phyloP scores from a whole-genome alignment of 2,797 vertebrate species.

The Salmo trutta region DNA sequence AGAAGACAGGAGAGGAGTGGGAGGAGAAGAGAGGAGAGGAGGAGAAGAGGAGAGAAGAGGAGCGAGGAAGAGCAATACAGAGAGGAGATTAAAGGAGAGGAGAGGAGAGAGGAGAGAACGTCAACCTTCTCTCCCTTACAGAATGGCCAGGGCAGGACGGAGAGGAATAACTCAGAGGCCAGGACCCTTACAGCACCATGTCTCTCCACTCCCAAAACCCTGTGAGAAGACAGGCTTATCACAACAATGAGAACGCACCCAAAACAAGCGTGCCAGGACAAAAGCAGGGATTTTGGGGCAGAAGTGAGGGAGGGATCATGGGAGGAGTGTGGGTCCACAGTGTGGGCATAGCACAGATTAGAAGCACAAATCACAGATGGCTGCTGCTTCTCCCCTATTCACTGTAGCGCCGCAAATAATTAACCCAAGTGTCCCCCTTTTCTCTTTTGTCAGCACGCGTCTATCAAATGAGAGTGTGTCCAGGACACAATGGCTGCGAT shows the following conservation, averaged over 20 bases:
- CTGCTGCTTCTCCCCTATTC: conserved; percentile 76
- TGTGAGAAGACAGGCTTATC: conserved; percentile 35
- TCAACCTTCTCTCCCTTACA: background rate
- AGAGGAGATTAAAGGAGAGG: background rate
- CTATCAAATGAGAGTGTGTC: conserved; percentile 78
- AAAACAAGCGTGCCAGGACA: conserved; percentile 63
- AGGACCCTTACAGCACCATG: background rate
- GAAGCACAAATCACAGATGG: conserved; percentile 82
- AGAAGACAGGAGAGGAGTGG: background rate
- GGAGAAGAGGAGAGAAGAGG: background rate
- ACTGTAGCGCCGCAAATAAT: conserved; percentile 69
- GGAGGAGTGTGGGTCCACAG: conserved; percentile 21
- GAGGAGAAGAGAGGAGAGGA: background rate
- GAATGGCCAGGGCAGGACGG: background rate
- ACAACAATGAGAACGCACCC: conserved; percentile 51
- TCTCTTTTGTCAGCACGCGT: conserved; percentile 77
- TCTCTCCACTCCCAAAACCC: conserved; percentile 21
- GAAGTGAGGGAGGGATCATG: conserved; percentile 41
- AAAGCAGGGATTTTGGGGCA: conserved; percentile 52
- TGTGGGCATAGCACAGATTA: conserved; percentile 60
- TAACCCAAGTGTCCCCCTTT: conserved; percentile 69
- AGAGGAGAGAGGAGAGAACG: background rate
- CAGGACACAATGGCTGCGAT: conserved; percentile 74
- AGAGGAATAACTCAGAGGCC: background rate
- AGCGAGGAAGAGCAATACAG: background rate